Evolutionary conservation across 2,797 vertebrate genomes (phyloP).

Genomic region (Squalus acanthias): DNA sequence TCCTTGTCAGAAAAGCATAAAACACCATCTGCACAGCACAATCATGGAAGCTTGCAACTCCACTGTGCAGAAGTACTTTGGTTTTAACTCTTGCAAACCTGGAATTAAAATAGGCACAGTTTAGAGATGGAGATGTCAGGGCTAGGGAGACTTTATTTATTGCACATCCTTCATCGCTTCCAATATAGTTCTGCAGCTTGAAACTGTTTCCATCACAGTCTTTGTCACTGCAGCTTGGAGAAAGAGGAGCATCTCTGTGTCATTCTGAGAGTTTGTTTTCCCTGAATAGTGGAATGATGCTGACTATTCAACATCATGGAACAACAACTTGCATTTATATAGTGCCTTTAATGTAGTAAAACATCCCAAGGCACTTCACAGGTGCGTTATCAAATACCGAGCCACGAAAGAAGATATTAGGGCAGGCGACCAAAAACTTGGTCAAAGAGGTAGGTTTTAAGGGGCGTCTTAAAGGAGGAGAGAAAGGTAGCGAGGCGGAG

Average conservation of each 20-base stretch:
- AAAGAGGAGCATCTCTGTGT: background rate
- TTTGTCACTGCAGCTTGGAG: background rate
- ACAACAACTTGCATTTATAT: background rate
- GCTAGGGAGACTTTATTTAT: background rate
- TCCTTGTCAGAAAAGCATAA: slow-evolving; percentile 37
- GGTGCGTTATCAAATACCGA: background rate
- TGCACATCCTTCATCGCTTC: background rate
- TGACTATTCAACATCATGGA: background rate
- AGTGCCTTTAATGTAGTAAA: background rate
- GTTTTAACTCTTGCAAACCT: background rate
- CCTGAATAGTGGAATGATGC: background rate
- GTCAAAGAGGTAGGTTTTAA: background rate
- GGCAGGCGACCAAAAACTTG: background rate
- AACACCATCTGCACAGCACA: slow-evolving; percentile 31
- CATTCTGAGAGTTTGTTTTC: background rate
- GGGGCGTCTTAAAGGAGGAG: background rate
- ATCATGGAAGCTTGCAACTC: background rate
- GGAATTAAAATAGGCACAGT: background rate
- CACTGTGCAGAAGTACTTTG: background rate
- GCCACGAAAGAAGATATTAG: background rate
- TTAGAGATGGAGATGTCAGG: background rate
- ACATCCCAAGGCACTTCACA: background rate
- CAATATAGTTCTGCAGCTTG: slow-evolving; percentile 22
- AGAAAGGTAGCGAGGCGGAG: background rate
- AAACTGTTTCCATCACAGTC: background rate